Base-by-base conservation (phyloP, 1,140 invertebrate species). In the Atta texana region DNA sequence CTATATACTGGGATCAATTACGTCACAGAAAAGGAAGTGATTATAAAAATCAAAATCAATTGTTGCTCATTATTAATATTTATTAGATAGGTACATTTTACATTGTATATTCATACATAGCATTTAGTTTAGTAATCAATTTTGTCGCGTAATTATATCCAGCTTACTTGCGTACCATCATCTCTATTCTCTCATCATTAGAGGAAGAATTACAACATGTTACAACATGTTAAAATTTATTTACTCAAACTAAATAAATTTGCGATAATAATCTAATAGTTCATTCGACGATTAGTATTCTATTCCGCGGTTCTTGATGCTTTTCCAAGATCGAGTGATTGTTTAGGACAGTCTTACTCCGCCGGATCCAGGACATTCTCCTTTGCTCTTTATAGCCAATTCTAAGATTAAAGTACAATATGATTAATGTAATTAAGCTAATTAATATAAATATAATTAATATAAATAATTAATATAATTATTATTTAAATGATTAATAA, bases 311-410 rank as follows among this genome's bases (percentile, higher is more conserved):
- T 51, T 71, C 16, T 44, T 5, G 16, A 18, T 57, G 53, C 2
- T 34, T 28, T 14, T 61, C 0, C 28, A 1, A 14, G 49, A 57
- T 44, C 77, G 2, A 24, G 12, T 44, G 3, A 14, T 31, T 21
- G 2, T 53, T 90, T 90, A 93, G 68, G 88, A 93, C n/a, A 94
- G 28, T 90, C 89, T 89, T 1, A 91, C 89, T 75, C 93, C 92
- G 1, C 88, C 89, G 31, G 93, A 57, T 89, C 93, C 93, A 34
- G 94, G 90, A 59, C 94, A 95, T 44, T 94, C 93, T 14, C 94
- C 94, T 86, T 94, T 94, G 75, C 87, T 92, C 78, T 94, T 94
- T 24, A 91, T 18, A 0, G 81, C 90, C 57, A 93, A 74, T 88
- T 94, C 94, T 94, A 90, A 24, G 87, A 71, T 53, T 12, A n/a